Percentiles rank a stretch among this genome's conserved stretches.
phyloP scores from a whole-genome alignment of 2,888 invertebrate species.

The Pyrrhia umbra region DNA sequence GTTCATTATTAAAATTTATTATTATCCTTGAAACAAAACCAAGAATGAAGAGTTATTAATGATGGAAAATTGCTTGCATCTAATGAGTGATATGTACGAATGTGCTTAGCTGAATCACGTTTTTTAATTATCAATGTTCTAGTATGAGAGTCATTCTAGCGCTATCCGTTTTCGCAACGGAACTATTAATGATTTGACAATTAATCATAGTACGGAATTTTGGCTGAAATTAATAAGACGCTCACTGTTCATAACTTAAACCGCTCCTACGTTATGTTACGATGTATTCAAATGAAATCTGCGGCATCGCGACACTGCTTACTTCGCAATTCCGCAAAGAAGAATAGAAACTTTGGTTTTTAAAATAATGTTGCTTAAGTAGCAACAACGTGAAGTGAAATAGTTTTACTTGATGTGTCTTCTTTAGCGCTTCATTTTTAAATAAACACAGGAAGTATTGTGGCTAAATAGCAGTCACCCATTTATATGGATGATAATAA shows the following conservation, averaged over 20 bases:
- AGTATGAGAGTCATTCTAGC: too few relatives aligned
- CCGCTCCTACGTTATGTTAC: constrained; percentile 58
- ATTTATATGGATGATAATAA: too few relatives aligned
- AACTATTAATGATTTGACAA: too few relatives aligned
- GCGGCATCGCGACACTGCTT: constrained; percentile 59
- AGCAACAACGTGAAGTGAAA: constrained; percentile 8
- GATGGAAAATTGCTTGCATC: not conserved
- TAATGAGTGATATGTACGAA: not conserved
- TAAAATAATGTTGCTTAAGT: constrained; percentile 42
- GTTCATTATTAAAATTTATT: too few relatives aligned
- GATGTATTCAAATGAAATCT: constrained; percentile 73
- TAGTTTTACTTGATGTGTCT: constrained; percentile 17
- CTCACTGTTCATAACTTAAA: constrained; percentile 14
- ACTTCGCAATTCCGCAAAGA: constrained; percentile 55
- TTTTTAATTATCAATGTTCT: too few relatives aligned
- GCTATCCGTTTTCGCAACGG: too few relatives aligned
- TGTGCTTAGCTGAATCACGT: not conserved
- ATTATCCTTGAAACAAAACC: too few relatives aligned
- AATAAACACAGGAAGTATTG: too few relatives aligned
- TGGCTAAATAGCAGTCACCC: too few relatives aligned
- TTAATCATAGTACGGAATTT: too few relatives aligned
- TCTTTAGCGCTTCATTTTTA: constrained; percentile 6
- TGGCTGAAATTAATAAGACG: not conserved
- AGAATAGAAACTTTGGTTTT: constrained; percentile 47
- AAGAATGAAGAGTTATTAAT: too few relatives aligned